phyloP scores from a whole-genome alignment of 2,113 vertebrate genomes.

The Corydoras sp. region DNA sequence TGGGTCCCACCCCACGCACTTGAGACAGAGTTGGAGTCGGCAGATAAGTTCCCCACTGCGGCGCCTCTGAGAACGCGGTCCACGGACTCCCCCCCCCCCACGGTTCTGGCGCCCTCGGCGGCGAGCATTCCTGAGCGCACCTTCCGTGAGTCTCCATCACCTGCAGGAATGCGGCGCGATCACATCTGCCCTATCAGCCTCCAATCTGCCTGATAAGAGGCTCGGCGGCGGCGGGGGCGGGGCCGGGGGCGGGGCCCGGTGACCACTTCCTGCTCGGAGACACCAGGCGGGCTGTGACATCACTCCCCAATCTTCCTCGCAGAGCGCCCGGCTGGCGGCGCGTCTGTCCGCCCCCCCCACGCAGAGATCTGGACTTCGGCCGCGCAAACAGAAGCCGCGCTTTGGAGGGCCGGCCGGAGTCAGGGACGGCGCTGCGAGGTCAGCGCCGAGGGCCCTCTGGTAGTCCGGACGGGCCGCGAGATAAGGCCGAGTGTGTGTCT shows the following conservation, averaged over 20 bases:
- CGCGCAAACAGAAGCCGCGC: conserved; percentile 26
- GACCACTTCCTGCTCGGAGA: conserved; percentile 14
- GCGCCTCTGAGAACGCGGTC: conserved; percentile 28
- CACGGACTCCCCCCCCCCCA: not conserved
- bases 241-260: not conserved
- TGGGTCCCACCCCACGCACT: not conserved
- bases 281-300: not conserved
- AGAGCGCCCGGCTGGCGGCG: not conserved
- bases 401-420: conserved; percentile 26
- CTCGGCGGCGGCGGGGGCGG: not conserved
- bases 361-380: not conserved
- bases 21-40: conserved; percentile 12
- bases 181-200: conserved; percentile 37
- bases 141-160: conserved; percentile 36
- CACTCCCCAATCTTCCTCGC: conserved; percentile 4
- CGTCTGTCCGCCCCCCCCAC: conserved; percentile 4
- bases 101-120: not conserved
- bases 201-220: conserved; percentile 28
- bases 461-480: conserved; percentile 54
- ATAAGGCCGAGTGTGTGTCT: conserved; percentile 69
- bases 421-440: conserved; percentile 47
- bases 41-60: conserved; percentile 21
- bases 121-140: conserved; percentile 29
- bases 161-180: conserved; percentile 35
- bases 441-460: conserved; percentile 49